Base-by-base conservation (phyloP, 2,888 invertebrate species). In the Parnassius glacialis region DNA sequence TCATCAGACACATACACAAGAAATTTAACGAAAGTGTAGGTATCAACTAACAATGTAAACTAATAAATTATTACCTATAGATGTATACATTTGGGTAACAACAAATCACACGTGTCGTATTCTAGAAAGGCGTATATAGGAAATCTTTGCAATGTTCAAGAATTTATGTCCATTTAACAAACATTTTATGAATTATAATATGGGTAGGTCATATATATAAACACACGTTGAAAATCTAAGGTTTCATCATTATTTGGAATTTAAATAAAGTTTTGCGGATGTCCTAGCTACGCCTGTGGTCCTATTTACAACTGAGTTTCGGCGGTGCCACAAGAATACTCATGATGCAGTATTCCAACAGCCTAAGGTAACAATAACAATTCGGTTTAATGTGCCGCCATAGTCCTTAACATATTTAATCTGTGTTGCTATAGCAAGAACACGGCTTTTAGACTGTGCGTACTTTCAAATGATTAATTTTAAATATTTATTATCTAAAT, bases 281-380 rank as follows among this genome's bases (percentile, higher is more conserved):
- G 25, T 51, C 51, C 25, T 51, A 11, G 25, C 51, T 51, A 25
- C 10, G 25, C 25, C 16, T 13, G 12, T n/a, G 10, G 13, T 54
- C 20, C n/a, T 7, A 12, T 53, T 60, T 54, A 47, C 2, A 56
- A 20, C 20, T 47, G 41, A n/a, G 52, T 61, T 42, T 52, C 57
- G 52, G 42, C 57, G 41, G 79, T 74, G 79, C 80, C 80, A 65
- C 77, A 82, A 81, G 87, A 81, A 82, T 84, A 84, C 89, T 83
- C 85, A 76, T 79, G 87, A 80, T 80, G 83, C 68, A 81, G 87
- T 86, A 82, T 86, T 84, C 90, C 90, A 87, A 79, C 89, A 80
- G 80, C 68, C 67, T 69, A 80, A 85, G 87, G 87, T 88, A 89
- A 87, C 80, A 80, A 59, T 65, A 62, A 68, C 51, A 43, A 45